Base-by-base conservation (phyloP, 2,113 vertebrate species). In the Amblyopsis rosae region DNA sequence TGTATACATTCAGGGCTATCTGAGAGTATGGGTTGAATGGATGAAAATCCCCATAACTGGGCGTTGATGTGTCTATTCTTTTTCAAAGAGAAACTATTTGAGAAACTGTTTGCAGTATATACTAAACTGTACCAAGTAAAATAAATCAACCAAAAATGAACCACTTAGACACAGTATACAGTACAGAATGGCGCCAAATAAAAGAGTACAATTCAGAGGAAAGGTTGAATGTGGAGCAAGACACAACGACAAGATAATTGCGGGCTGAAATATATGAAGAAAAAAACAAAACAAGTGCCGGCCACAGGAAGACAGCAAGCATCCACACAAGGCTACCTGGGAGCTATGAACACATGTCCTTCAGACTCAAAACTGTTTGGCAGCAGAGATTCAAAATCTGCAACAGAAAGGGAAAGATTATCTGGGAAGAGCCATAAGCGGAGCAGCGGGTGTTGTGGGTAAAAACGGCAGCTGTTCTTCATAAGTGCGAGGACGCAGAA, bases 301-400 rank as follows among this genome's bases (percentile, higher is more conserved):
- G 73, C 26, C 77, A 75, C 63, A 64, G 12, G 46, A 57, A 1
- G 49, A 81, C 72, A 77, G 77, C 79, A 77, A 85, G 77, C 79
- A 81, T 79, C 93, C 92, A 94, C 93, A 88, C 93, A 95, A 84
- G 94, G 95, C 95, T 99, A 99, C 98, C 98, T 99, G 94, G 98
- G 97, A 91, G 98, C 98, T 95, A 99, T 96, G 96, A 99, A 98
- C 88, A 99, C 96, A 95, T 98, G 98, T 95, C 97, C 98, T 95
- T 98, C 97, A 92, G 96, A 96, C 93, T 99, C 98, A 97, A 98
- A 99, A 94, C 93, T 98, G 95, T 95, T 94, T 94, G 96, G 97
- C 94, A 98, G 96, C 94, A 99, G 95, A 93, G 94, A 98, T 92
- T 99, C 98, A 98, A 99, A 99, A 98, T 99, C 97, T 99, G 98